These are phyloP conservation scores for Aldabrachelys gigantea DNA, from an alignment of 2,113 vertebrate species.

Conservation along the genomic window DNA sequence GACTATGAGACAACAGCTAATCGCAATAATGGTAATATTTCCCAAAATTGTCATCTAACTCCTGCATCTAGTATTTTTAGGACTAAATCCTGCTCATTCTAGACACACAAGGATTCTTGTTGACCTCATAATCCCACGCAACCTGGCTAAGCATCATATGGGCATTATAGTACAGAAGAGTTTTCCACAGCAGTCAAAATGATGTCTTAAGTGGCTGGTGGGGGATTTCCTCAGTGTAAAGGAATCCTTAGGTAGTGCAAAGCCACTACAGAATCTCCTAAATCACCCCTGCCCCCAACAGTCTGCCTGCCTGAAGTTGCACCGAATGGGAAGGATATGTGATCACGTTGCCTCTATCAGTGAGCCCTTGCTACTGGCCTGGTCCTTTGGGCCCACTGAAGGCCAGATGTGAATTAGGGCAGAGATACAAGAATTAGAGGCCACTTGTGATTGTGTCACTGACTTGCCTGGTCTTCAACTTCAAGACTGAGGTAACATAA, in stretches of 20 bases:
- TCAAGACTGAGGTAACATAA: background rate
- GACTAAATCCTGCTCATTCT: background rate
- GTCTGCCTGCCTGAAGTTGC: background rate
- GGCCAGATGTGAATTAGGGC: background rate
- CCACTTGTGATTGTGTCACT: background rate
- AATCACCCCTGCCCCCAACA: rapidly evolving
- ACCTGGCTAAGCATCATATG: background rate
- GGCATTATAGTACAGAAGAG: background rate
- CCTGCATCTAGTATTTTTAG: slow-evolving; percentile 31
- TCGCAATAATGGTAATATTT: slow-evolving; percentile 25
- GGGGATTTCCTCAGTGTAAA: background rate
- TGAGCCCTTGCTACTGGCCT: background rate
- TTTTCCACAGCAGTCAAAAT: background rate
- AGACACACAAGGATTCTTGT: background rate
- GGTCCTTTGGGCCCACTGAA: background rate
- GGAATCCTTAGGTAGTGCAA: background rate
- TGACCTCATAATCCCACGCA: background rate
- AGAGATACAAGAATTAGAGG: background rate
- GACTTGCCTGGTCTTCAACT: background rate
- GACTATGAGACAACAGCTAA: slow-evolving; percentile 33
- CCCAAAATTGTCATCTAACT: slow-evolving; percentile 3
- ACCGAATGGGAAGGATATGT: background rate
- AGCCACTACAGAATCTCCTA: background rate
- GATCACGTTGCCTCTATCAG: background rate
- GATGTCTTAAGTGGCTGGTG: background rate